Evolutionary conservation across 2,888 invertebrate genomes (phyloP).

Genomic region (Limulus polyphemus): DNA sequence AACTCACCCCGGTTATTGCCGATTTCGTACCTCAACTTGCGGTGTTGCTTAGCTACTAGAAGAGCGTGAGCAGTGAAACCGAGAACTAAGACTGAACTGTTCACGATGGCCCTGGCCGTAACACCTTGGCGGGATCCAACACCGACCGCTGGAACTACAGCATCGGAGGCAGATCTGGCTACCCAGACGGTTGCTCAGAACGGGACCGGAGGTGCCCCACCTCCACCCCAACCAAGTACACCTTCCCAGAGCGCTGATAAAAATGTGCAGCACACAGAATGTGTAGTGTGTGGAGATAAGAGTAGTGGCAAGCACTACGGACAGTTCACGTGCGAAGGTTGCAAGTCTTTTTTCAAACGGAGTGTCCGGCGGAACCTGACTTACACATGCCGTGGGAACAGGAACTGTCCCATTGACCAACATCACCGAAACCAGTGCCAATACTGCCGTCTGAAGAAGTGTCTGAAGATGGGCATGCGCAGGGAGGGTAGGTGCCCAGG

Average conservation of each 20-base stretch:
- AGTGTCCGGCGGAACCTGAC: conserved; percentile 94
- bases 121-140: conserved; percentile 20
- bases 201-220: background rate
- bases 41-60: conserved; percentile 1
- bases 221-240: conserved; percentile 27
- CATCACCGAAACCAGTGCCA: conserved; percentile 99
- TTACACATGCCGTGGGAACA: conserved; percentile 92
- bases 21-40: background rate
- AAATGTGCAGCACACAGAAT: conserved; percentile 71
- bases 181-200: background rate
- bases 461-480: conserved; percentile 99
- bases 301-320: conserved; percentile 98
- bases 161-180: background rate
- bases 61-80: background rate
- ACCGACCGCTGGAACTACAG: background rate
- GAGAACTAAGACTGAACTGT: conserved; percentile 3
- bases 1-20: background rate
- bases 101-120: conserved; percentile 18
- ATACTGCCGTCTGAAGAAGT: conserved; percentile 96
- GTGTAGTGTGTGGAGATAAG: conserved; percentile 97
- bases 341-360: conserved; percentile 98
- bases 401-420: conserved; percentile 97
- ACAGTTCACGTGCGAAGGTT: conserved; percentile 75
- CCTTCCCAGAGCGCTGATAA: conserved; percentile 29
- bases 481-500: conserved; percentile 78